Base-by-base conservation (phyloP, 2,113 vertebrate genomes). In the Symphodus melops region DNA sequence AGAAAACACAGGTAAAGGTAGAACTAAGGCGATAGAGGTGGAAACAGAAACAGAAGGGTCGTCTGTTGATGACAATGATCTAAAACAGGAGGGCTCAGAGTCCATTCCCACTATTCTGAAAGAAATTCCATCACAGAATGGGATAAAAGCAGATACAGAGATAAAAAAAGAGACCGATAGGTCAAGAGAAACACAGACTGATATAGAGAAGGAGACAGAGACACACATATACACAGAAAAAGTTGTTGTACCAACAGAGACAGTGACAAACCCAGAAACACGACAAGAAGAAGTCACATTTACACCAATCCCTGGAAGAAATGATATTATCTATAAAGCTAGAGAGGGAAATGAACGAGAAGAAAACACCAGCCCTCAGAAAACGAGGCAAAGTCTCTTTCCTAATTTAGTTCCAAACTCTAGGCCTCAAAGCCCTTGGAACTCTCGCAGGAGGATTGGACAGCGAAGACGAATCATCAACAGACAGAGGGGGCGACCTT, bases 391-490 rank as follows among this genome's bases (percentile, higher is more conserved):
- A 54, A 73, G 39, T 54, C 33, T 68, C 23, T 76, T 82, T 17
- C 78, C 79, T 9, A 81, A 84, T 19, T 78, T 89, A 2, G 36
- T 79, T 0, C 76, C 69, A 25, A 86, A 83, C 5, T 6, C 52
- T 2, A 44, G 81, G 68, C 84, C 91, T 66, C 92, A 91, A 81
- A 90, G 67, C 42, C 86, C 89, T 13, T 92, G 88, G 57, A 89
- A 92, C 82, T 54, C 94, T 41, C 94, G 95, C 23, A 95, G 87
- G 68, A 94, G 93, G 77, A 88, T 93, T 19, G 90, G 92, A 2
- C 94, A 95, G 3, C 93, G 93, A 72, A 94, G 92, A 72, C 94
- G 95, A 68, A 82, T 90, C 19, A 94, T 92, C 21, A 94, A 94
- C 77, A 94, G 93, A 82, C 63, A 91, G 12, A 92, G 94, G 39